Evolutionary conservation across 2,888 invertebrate genomes (phyloP).

Genomic region (Heteromurus nitidus): DNA sequence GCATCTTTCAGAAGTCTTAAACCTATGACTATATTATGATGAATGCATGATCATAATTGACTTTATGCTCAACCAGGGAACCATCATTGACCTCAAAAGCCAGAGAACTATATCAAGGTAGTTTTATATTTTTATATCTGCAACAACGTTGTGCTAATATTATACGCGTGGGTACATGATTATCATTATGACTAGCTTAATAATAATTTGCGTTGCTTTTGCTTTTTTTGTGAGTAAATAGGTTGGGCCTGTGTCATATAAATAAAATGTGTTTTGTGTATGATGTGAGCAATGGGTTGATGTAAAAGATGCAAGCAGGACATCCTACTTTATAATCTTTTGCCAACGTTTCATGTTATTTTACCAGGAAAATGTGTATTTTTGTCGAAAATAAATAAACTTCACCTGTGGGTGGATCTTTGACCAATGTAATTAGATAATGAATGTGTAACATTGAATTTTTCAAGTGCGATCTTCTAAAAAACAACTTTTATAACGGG

Average conservation of each 20-base stretch:
- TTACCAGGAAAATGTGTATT: too few relatives aligned
- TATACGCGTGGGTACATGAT: not conserved
- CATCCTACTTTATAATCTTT: not conserved
- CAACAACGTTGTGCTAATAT: not conserved
- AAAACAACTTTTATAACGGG: not conserved
- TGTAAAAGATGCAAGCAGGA: not conserved
- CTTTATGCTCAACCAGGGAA: conserved; percentile 26
- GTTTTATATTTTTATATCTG: too few relatives aligned
- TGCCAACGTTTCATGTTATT: not conserved
- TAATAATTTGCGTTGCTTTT: too few relatives aligned
- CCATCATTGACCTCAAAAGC: conserved; percentile 57
- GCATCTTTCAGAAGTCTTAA: too few relatives aligned
- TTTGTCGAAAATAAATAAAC: not conserved
- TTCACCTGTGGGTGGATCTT: not conserved
- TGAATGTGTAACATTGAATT: too few relatives aligned
- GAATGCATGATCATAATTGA: not conserved
- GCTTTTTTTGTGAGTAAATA: conserved; percentile 34
- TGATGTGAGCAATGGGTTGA: too few relatives aligned
- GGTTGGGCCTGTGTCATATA: conserved; percentile 39
- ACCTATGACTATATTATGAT: too few relatives aligned
- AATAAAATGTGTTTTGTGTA: conserved; percentile 21
- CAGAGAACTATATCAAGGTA: conserved; percentile 54
- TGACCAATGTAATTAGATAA: not conserved
- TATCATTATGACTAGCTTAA: too few relatives aligned
- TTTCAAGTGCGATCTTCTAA: conserved; percentile 2